Evolutionary conservation across 1,140 invertebrate species (phyloP).

Genomic region (Homalodisca vitripennis): DNA sequence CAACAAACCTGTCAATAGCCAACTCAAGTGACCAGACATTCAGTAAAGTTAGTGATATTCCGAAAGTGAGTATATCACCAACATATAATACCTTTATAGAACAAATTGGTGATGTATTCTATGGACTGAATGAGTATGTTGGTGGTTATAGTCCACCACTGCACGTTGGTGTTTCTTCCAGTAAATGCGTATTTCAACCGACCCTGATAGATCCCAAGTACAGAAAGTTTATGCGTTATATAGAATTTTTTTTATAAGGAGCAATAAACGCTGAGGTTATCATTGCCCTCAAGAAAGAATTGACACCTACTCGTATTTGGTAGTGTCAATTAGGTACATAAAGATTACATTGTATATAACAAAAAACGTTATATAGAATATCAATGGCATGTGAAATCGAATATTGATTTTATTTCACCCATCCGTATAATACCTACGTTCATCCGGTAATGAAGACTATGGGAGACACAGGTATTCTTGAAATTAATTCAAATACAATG

Average conservation of each 20-base stretch:
- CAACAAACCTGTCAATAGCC: neutral
- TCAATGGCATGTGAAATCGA: no score
- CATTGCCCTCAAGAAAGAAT: no score
- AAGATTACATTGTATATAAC: no score
- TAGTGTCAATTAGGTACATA: no score
- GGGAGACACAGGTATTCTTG: no score
- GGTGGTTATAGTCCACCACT: neutral
- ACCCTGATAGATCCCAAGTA: neutral
- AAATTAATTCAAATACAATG: no score
- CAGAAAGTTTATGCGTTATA: neutral
- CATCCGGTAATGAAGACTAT: neutral
- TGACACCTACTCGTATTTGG: no score
- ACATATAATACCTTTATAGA: neutral
- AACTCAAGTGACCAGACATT: neutral
- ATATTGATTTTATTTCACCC: neutral
- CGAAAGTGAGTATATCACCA: neutral
- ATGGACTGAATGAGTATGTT: neutral
- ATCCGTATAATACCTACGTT: neutral
- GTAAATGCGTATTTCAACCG: neutral
- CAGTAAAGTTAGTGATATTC: neutral
- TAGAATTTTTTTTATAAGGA: neutral
- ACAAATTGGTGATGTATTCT: neutral
- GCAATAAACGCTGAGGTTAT: no score
- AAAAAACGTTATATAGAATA: no score
- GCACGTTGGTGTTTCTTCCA: neutral